Conservation (phyloP, 1,140 invertebrate species). For the Holcopasites calliopsidis region DNA sequence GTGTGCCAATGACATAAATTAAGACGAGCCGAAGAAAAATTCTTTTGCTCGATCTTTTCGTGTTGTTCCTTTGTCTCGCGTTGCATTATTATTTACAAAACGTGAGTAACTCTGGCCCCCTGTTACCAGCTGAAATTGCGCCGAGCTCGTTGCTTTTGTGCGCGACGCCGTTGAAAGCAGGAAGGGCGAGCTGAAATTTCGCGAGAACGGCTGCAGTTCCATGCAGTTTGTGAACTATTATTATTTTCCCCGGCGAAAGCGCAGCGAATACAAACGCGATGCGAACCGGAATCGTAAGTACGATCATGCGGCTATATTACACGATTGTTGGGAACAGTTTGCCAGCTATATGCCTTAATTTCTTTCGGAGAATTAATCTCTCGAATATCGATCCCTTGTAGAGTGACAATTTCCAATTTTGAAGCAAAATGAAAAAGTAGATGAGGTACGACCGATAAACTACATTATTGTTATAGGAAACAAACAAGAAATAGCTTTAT, state of each 20-base stretch:
- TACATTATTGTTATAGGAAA: too few relatives aligned
- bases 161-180: not conserved
- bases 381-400: too few relatives aligned
- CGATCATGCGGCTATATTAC: not conserved
- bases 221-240: slow-evolving; percentile 17
- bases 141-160: not conserved
- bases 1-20: too few relatives aligned
- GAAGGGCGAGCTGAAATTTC: not conserved
- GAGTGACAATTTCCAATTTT: too few relatives aligned
- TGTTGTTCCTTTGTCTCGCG: too few relatives aligned
- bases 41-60: too few relatives aligned
- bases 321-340: slow-evolving; percentile 7
- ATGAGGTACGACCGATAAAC: too few relatives aligned
- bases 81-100: too few relatives aligned
- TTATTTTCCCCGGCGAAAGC: not conserved
- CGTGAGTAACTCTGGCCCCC: not conserved
- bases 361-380: not conserved
- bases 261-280: not conserved
- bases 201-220: not conserved
- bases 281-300: not conserved
- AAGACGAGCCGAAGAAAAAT: too few relatives aligned
- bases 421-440: too few relatives aligned
- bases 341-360: not conserved
- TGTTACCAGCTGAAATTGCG: not conserved
- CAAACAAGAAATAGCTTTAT: too few relatives aligned